Evolutionary conservation across 2,888 invertebrate genomes (phyloP), one percentile per base, ranked within the genome.

Genomic region (Cetonia aurata): DNA sequence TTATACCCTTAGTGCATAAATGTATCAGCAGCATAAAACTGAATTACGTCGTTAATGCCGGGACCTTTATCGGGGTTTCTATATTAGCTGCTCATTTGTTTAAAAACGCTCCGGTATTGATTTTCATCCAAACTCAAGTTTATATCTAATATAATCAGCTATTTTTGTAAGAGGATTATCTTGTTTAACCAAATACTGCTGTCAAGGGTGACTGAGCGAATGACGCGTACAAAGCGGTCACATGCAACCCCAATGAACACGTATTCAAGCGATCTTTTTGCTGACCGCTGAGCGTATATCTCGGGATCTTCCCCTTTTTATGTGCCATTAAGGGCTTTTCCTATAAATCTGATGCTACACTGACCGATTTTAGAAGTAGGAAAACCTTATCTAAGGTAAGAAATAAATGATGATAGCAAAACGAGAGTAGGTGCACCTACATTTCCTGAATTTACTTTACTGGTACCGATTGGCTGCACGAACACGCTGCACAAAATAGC

Each of bases 171-270:
- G 48, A 13, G 37, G 62, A 62, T 62, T 62, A 62, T 12, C 62
- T 50, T 48, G 50, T 62, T 62, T 62, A 33, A 62, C 25, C 25
- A 25, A 25, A 25, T 25, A 50, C 33, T 13, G 33, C 50, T 50
- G 17, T 50, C 50, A 50, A 13, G 62, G 48, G 62, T 37, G 50
- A 37, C 62, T 48, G 33, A 37, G 15, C 33, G 15, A 19, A 31
- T 33, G 50, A 15, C 33, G 12, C 62, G 48, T 17, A 62, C 46
- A 31, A 48, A 62, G 33, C 62, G 44, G 12, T 48, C 50, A 9
- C 15, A 62, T 62, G 50, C 62, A 41, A 62, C 17, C 50, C 62
- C 62, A 62, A 62, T 62, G 62, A 62, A 37, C 62, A 62, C 62
- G 48, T 62, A 62, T 62, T 62, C 48, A 50, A 52, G 17, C 52